Evolutionary conservation across 2,113 vertebrate genomes (phyloP).

Genomic region (Amphilophus citrinellus): DNA sequence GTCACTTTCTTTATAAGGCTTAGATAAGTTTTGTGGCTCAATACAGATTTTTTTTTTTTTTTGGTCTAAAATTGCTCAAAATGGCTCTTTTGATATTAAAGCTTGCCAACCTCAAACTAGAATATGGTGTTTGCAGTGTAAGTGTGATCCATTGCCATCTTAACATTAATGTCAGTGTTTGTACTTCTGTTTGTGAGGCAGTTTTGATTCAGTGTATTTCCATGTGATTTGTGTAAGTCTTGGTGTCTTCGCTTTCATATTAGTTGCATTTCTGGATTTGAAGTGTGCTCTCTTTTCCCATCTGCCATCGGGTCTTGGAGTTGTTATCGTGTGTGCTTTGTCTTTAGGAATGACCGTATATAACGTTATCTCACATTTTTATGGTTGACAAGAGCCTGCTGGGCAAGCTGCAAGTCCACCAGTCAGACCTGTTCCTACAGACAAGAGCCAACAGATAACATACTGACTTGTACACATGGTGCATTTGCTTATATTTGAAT

Average conservation of each 20-base stretch:
- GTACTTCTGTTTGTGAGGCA: not conserved
- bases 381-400: not conserved
- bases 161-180: not conserved
- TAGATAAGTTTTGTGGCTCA: not conserved
- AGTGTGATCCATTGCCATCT: not conserved
- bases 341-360: not conserved
- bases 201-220: not conserved
- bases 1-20: not conserved
- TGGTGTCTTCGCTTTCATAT: not conserved
- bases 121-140: not conserved
- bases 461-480: not conserved
- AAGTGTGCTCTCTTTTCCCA: not conserved
- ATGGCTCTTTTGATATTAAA: not conserved
- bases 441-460: conserved; percentile 30
- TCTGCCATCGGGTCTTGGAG: not conserved
- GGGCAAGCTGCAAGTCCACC: not conserved
- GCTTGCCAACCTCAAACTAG: not conserved
- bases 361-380: not conserved
- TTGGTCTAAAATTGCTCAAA: not conserved
- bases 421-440: conserved; percentile 35
- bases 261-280: not conserved
- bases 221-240: not conserved
- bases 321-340: not conserved
- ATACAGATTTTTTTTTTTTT: not conserved
- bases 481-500: conserved; percentile 72